Conservation (phyloP, 2,888 invertebrate genomes). For the Nebria salina region DNA sequence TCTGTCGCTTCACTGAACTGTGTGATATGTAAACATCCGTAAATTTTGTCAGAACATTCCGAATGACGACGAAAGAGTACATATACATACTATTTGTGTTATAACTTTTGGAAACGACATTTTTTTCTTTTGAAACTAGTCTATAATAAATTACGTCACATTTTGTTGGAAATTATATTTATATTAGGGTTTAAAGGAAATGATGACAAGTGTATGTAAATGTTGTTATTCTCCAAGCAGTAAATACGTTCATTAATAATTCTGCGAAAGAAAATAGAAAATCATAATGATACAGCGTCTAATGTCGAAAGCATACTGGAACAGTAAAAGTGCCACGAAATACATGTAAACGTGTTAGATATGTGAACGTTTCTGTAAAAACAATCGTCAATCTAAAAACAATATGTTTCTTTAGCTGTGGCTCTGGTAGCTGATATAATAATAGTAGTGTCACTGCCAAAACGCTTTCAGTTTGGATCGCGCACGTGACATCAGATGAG, state of each 20-base stretch:
- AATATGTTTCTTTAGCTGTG: constrained; percentile 42
- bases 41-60: constrained; percentile 38
- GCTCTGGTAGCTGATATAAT: background rate
- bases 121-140: no score
- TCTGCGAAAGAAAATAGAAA: background rate
- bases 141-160: no score
- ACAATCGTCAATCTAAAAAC: constrained; percentile 37
- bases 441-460: constrained; percentile 28
- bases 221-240: no score
- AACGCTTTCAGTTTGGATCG: constrained; percentile 19
- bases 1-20: constrained; percentile 11
- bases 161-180: no score
- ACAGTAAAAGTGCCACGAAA: background rate
- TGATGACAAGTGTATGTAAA: no score
- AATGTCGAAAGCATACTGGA: background rate
- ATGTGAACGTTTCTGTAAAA: constrained; percentile 8
- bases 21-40: constrained; percentile 41
- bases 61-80: background rate
- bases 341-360: background rate
- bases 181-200: no score
- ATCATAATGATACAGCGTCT: background rate
- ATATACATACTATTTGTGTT: background rate
- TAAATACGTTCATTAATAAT: background rate
- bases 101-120: background rate
- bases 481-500: constrained; percentile 19